Evolutionary conservation across 1,140 invertebrate species (phyloP).

Genomic region (Brachionus rotundiformis): DNA sequence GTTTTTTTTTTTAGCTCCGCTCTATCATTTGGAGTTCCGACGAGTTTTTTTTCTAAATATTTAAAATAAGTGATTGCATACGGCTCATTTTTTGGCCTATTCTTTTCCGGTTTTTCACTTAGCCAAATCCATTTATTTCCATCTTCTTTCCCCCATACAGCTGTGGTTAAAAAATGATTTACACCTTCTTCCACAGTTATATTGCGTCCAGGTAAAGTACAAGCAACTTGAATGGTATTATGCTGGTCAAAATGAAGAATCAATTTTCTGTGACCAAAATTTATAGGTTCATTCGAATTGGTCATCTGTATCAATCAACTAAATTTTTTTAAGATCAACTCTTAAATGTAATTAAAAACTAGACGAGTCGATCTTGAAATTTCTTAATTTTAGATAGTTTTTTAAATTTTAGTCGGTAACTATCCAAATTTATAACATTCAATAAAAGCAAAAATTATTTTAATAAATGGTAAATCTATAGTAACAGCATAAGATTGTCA

Average conservation of each 20-base stretch:
- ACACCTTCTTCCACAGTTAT: constrained; percentile 48
- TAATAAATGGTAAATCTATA: constrained; percentile 1
- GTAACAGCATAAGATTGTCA: constrained; percentile 8
- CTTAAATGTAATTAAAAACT: background rate
- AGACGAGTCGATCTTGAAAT: background rate
- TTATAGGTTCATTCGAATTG: background rate
- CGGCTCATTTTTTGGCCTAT: background rate
- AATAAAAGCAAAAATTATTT: background rate
- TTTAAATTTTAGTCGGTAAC: background rate
- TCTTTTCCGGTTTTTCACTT: background rate
- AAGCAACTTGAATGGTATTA: constrained; percentile 50
- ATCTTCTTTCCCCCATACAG: constrained; percentile 33
- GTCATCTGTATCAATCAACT: background rate
- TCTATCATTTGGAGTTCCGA: constrained; percentile 11
- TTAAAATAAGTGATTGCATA: constrained; percentile 25
- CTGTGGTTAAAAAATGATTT: constrained; percentile 37
- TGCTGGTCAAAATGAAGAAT: constrained; percentile 50
- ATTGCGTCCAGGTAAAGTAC: constrained; percentile 34
- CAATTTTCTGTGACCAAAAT: background rate
- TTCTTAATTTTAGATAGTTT: background rate
- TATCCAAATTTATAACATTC: background rate
- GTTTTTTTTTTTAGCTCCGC: constrained; percentile 48
- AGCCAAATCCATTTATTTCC: constrained; percentile 33
- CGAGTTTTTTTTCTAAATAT: constrained; percentile 50
- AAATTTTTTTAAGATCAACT: background rate